Evolutionary conservation across 1,140 invertebrate species (phyloP).

Genomic region (Colletes latitarsis): DNA sequence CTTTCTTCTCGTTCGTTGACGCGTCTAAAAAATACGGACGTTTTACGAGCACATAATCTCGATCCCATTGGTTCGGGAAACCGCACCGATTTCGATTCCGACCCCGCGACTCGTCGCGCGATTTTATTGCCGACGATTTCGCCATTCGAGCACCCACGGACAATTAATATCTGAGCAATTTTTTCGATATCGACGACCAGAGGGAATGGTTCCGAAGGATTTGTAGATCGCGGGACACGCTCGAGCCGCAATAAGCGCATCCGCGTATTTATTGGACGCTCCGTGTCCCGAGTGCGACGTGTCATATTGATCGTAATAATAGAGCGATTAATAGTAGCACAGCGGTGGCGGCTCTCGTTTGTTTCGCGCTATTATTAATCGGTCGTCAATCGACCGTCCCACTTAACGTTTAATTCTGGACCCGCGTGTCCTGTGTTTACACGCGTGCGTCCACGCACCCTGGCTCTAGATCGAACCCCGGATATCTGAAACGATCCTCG

Average conservation of each 20-base stretch:
- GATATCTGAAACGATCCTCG: too few species aligned
- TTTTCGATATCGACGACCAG: too few species aligned
- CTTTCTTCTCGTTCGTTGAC: background rate
- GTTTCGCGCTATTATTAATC: conserved; percentile 41
- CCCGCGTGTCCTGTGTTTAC: background rate
- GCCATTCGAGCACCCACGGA: background rate
- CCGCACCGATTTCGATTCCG: background rate
- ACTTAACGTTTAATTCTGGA: conserved; percentile 36
- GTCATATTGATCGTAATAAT: conserved; percentile 27
- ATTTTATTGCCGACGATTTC: background rate
- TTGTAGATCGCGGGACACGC: background rate
- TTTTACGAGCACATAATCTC: background rate
- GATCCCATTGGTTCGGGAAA: background rate
- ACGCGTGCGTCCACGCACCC: background rate
- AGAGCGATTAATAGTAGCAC: conserved; percentile 34
- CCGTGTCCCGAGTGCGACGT: background rate
- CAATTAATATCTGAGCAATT: background rate
- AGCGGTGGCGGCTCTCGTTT: background rate
- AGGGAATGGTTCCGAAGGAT: background rate
- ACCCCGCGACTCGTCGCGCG: background rate
- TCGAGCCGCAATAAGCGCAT: background rate
- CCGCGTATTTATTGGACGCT: background rate
- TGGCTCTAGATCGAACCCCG: background rate
- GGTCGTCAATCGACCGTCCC: conserved; percentile 40
- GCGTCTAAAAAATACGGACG: background rate